Percentiles rank a stretch among this genome's conserved stretches.
Evolutionary conservation across 2,888 invertebrate species (phyloP).

Genomic region (Caenorhabditis parvicauda): DNA sequence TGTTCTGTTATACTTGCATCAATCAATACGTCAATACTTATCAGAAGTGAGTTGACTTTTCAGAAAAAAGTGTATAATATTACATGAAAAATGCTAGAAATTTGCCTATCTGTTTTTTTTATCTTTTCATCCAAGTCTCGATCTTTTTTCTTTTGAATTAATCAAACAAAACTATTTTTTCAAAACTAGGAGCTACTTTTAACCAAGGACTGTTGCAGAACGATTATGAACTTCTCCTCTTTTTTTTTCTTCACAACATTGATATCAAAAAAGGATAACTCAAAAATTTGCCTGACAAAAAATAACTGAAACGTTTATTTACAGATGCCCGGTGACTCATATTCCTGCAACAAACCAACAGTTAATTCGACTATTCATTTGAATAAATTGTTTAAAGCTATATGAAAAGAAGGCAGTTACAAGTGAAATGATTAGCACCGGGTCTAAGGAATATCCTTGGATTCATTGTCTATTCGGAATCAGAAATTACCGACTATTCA

Average conservation of each 20-base stretch:
- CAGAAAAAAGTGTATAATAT: neutral
- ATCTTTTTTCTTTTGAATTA: neutral
- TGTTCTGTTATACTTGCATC: constrained; percentile 62
- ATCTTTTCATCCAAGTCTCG: neutral
- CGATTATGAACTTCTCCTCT: neutral
- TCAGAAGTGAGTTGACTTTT: constrained; percentile 20
- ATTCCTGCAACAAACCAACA: constrained; percentile 47
- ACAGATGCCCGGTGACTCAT: constrained; percentile 57
- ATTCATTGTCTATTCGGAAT: constrained; percentile 22
- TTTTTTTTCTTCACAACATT: too few relatives aligned
- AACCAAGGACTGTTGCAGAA: neutral
- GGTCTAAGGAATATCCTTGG: too few relatives aligned
- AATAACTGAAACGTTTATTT: constrained; percentile 9
- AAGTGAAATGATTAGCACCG: too few relatives aligned
- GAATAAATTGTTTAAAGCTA: neutral
- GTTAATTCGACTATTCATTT: constrained; percentile 49
- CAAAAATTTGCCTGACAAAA: too few relatives aligned
- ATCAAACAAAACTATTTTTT: too few relatives aligned
- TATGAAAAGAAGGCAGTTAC: too few relatives aligned
- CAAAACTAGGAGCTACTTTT: too few relatives aligned
- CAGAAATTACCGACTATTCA: too few relatives aligned
- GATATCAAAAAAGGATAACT: too few relatives aligned
- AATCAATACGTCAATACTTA: constrained; percentile 46
- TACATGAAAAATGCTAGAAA: neutral
- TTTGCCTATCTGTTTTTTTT: neutral